Base-by-base conservation (phyloP, 2,797 vertebrate genomes). In the Notoglanidium macrostoma region DNA sequence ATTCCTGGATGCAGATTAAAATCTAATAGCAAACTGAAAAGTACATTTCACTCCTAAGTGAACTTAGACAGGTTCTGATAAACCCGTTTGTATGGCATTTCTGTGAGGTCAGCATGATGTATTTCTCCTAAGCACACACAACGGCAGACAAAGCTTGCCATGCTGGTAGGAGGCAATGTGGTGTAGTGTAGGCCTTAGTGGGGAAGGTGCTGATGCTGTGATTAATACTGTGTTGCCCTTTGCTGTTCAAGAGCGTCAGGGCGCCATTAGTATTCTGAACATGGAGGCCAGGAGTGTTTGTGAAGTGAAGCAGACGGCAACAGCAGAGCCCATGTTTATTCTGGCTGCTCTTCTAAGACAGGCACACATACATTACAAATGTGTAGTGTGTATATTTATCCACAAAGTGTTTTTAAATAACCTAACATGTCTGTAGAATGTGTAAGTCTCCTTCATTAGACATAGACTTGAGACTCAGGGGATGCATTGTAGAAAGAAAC, bases 161-260 rank as follows among this genome's bases (percentile, higher is more conserved):
- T 68, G 12, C 77, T 67, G 35, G 6, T 68, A 63, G 87, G 32
- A 74, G 84, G 70, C 49, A 76, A 35, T 40, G 59, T 83, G 63
- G 32, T 57, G 35, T 68, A 74, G 55, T 68, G 72, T 63, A 87
- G 88, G 90, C 88, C 65, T 80, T 81, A 63, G 73, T 61, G 51
- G 32, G 44, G 85, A 89, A 83, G 87, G 91, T 90, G 89, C 90
- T 87, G 88, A 90, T 54, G 91, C 91, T 88, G 90, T 94, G 93
- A 96, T 96, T 95, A 95, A 96, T 95, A 94, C 94, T 91, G 93
- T 91, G 83, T 94, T 94, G 95, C 93, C 95, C 95, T 96, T 96
- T 94, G 92, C 92, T 95, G 93, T 95, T 94, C 92, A 90, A 90
- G 89, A 89, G 90, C 91, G 90, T 90, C 90, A 92, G 92, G 92